Percentiles rank a stretch among this genome's conserved stretches.
phyloP scores from a whole-genome alignment of 2,888 invertebrate species.

The Cerastis leucographa region DNA sequence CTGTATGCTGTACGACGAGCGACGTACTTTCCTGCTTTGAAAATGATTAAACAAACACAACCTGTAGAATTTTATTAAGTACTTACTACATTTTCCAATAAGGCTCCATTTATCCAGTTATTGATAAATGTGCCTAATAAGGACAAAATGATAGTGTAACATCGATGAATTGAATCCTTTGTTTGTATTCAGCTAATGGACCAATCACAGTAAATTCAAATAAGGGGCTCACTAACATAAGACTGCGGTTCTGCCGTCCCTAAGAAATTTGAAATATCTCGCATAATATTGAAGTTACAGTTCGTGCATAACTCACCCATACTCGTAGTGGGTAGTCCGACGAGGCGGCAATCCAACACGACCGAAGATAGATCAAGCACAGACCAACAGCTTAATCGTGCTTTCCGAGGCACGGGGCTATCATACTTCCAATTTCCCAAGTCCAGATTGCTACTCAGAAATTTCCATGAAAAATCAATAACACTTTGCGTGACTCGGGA shows the following conservation, averaged over 20 bases:
- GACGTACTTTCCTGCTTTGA: background rate
- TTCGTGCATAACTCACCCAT: background rate
- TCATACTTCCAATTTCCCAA: background rate
- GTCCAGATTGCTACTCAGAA: background rate
- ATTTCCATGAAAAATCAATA: background rate
- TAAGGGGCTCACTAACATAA: background rate
- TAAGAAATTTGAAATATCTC: background rate
- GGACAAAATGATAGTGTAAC: constrained; percentile 46
- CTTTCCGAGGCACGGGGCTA: background rate
- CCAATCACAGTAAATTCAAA: constrained; percentile 46
- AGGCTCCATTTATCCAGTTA: constrained; percentile 25
- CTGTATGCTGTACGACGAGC: background rate
- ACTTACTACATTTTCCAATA: constrained; percentile 25
- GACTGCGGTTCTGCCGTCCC: background rate
- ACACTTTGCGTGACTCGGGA: background rate
- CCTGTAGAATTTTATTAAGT: constrained; percentile 17
- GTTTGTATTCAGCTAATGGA: constrained; percentile 44
- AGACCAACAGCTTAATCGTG: background rate
- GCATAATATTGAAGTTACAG: background rate
- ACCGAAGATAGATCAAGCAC: background rate
- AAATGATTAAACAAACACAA: background rate
- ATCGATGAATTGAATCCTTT: constrained; percentile 36
- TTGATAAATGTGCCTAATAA: constrained; percentile 44
- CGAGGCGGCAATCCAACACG: background rate
- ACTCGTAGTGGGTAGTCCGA: background rate